These are phyloP conservation scores for Proteles cristata DNA, from an alignment of 2,113 vertebrate species.

Conservation along the genomic window DNA sequence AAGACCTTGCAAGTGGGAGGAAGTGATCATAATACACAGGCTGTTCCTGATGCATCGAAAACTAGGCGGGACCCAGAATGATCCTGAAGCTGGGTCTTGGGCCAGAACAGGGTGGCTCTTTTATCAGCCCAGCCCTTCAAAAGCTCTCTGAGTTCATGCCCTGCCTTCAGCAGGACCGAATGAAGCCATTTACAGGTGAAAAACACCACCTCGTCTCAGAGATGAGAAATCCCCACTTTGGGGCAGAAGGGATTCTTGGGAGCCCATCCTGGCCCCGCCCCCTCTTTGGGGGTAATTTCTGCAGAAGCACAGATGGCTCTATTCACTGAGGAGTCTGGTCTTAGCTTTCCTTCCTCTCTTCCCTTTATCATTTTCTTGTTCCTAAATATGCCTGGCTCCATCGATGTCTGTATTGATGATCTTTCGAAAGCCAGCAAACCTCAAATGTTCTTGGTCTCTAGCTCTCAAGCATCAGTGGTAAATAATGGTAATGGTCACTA, in stretches of 20 bases:
- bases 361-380: not conserved
- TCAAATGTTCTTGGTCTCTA: not conserved
- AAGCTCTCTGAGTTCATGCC: not conserved
- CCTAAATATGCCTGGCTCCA: not conserved
- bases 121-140: not conserved
- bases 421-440: constrained; percentile 4
- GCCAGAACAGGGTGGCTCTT: not conserved
- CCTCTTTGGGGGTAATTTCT: not conserved
- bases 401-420: not conserved
- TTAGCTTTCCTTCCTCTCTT: not conserved
- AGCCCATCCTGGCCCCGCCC: not conserved
- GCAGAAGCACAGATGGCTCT: not conserved
- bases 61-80: not conserved
- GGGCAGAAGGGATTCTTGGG: not conserved
- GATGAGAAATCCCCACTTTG: not conserved
- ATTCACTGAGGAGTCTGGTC: not conserved
- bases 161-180: not conserved
- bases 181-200: not conserved
- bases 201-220: not conserved
- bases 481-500: not conserved
- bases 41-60: constrained; percentile 33
- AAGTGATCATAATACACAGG: constrained; percentile 2
- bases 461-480: not conserved
- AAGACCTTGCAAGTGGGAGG: constrained; percentile 69
- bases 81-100: not conserved